phyloP scores from a whole-genome alignment of 2,888 invertebrate species.

The Epiblema foenella region DNA sequence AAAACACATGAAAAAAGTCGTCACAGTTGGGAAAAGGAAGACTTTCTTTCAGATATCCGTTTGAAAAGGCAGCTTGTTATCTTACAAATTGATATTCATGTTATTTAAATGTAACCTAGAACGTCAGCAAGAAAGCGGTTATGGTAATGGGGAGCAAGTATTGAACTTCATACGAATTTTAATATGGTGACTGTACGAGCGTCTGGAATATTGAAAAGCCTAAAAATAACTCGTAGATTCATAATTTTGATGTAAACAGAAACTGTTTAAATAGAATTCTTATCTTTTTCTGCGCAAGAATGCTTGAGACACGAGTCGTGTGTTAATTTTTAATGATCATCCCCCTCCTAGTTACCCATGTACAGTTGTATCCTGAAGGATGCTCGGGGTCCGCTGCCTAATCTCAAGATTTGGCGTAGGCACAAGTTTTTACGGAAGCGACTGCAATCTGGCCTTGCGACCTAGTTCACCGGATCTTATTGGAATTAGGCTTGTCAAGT shows the following conservation, averaged over 20 bases:
- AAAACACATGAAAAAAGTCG: too few species aligned
- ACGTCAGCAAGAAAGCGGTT: constrained; percentile 63
- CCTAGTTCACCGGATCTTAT: too few species aligned
- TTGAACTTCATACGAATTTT: constrained; percentile 54
- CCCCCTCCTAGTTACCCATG: too few species aligned
- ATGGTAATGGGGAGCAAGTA: constrained; percentile 58
- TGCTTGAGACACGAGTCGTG: too few species aligned
- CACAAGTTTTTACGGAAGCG: too few species aligned
- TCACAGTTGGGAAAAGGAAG: not conserved
- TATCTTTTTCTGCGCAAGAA: too few species aligned
- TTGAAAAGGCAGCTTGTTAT: constrained; percentile 44
- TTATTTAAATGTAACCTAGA: constrained; percentile 61
- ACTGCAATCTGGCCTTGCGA: too few species aligned
- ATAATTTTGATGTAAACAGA: not conserved
- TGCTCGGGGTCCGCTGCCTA: too few species aligned
- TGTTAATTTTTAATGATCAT: too few species aligned
- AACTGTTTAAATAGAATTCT: not conserved
- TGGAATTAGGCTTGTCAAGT: too few species aligned
- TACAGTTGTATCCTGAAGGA: too few species aligned
- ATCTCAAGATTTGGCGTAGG: too few species aligned
- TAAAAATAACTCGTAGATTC: constrained; percentile 28
- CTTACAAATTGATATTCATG: constrained; percentile 56
- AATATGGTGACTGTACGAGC: constrained; percentile 33
- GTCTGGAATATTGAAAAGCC: constrained; percentile 24
- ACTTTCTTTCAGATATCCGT: constrained; percentile 25